phyloP scores from a whole-genome alignment of 2,888 invertebrate genomes.

The Nasonia oneida region DNA sequence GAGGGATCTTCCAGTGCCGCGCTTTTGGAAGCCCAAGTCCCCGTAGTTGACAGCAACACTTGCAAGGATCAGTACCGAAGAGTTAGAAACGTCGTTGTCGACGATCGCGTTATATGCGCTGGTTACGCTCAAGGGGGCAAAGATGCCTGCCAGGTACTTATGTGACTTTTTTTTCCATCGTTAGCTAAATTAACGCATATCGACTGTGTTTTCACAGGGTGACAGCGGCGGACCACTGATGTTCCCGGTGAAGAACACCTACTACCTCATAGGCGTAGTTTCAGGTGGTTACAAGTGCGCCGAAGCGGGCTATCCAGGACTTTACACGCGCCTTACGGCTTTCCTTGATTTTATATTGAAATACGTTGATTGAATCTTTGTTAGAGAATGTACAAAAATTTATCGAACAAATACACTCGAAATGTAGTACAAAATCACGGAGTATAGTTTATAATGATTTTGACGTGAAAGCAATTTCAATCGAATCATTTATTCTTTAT shows the following conservation, averaged over 20 bases:
- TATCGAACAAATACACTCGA: not conserved
- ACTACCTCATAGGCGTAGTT: slow-evolving; percentile 83
- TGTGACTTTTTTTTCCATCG: not conserved
- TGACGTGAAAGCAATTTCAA: too few species aligned
- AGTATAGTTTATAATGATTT: too few species aligned
- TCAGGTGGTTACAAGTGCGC: slow-evolving; percentile 85
- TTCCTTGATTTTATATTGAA: slow-evolving; percentile 62
- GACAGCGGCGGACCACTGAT: slow-evolving; percentile 92
- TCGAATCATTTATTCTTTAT: slow-evolving; percentile 48
- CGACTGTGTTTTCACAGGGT: slow-evolving; percentile 75
- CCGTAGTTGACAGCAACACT: slow-evolving; percentile 83
- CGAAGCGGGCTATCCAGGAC: slow-evolving; percentile 83
- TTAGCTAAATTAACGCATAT: too few species aligned
- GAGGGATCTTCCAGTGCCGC: slow-evolving; percentile 84
- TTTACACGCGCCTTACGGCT: slow-evolving; percentile 73
- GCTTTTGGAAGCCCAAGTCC: slow-evolving; percentile 86
- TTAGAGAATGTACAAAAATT: too few species aligned
- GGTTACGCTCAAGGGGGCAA: slow-evolving; percentile 84
- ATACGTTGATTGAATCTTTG: not conserved
- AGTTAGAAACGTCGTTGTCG: slow-evolving; percentile 82
- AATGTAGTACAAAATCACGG: not conserved
- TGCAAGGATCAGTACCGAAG: slow-evolving; percentile 83
- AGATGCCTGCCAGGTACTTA: slow-evolving; percentile 85
- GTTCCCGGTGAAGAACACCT: slow-evolving; percentile 79
- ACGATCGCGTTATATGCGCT: slow-evolving; percentile 86